Conservation (phyloP, 2,888 invertebrate genomes). For the Zonitis immaculata region DNA sequence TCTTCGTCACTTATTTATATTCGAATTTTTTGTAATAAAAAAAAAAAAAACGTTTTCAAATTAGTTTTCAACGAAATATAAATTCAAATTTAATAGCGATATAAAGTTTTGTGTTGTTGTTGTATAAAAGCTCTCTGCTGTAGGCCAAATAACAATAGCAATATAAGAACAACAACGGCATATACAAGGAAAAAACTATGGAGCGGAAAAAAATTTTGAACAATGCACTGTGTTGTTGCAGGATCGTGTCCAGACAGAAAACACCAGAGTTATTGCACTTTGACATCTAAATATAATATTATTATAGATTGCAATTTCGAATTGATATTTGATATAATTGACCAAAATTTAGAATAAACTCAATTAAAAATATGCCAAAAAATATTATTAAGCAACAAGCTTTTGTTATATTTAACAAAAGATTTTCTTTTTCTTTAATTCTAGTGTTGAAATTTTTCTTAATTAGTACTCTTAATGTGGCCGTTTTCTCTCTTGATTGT, state of each 20-base stretch:
- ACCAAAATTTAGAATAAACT: too few species aligned
- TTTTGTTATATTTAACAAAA: too few species aligned
- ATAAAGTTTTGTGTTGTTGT: not conserved
- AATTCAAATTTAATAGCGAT: not conserved
- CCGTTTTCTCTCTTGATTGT: too few species aligned
- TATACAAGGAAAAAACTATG: not conserved
- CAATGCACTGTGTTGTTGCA: not conserved
- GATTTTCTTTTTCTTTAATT: too few species aligned
- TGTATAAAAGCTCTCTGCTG: not conserved
- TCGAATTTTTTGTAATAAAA: too few species aligned
- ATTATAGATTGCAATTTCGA: not conserved
- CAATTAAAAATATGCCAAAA: too few species aligned
- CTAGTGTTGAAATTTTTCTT: too few species aligned
- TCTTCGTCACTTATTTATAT: not conserved
- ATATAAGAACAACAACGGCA: not conserved
- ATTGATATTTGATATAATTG: too few species aligned
- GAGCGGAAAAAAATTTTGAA: not conserved
- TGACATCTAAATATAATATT: not conserved
- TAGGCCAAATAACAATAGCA: not conserved
- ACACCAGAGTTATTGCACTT: conserved; percentile 5
- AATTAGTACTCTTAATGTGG: too few species aligned
- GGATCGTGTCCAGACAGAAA: conserved; percentile 17
- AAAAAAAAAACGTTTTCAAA: not conserved
- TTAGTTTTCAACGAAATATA: not conserved
- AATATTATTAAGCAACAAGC: too few species aligned